A percentile compares a stretch with the other conserved stretches of the same genome.
Evolutionary conservation across 2,113 vertebrate species (phyloP).

Genomic region (Mustela lutreola): DNA sequence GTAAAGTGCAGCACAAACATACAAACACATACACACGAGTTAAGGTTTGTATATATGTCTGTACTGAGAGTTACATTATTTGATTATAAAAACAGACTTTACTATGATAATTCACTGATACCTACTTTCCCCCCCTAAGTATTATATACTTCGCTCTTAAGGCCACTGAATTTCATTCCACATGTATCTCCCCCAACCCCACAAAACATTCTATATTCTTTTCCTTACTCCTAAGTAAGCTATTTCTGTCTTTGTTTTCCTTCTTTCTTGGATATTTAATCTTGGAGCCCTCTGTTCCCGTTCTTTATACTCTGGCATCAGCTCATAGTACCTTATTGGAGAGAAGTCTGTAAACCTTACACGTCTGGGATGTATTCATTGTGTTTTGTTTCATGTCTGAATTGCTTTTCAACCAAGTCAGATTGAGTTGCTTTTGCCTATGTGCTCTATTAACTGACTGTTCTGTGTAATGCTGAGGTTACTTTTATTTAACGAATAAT

Average conservation of each 20-base stretch:
- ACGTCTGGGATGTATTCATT: constrained; percentile 32
- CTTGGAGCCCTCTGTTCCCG: not conserved
- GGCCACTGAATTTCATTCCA: not conserved
- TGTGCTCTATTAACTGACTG: constrained; percentile 45
- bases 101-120: not conserved
- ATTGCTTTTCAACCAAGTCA: constrained; percentile 54
- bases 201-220: not conserved
- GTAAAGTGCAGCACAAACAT: not conserved
- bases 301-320: not conserved
- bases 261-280: constrained; percentile 48
- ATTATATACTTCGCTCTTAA: not conserved
- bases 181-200: not conserved
- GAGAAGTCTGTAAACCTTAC: not conserved
- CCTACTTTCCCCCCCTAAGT: not conserved
- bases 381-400: constrained; percentile 44
- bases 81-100: constrained; percentile 54
- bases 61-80: constrained; percentile 18
- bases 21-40: not conserved
- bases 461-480: constrained; percentile 35
- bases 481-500: constrained; percentile 55
- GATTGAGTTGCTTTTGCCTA: constrained; percentile 7
- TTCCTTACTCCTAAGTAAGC: not conserved
- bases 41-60: not conserved
- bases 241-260: constrained; percentile 45
- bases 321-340: constrained; percentile 1